Evolutionary conservation across 2,797 vertebrate genomes (phyloP).

Genomic region (Xerus rutilus): DNA sequence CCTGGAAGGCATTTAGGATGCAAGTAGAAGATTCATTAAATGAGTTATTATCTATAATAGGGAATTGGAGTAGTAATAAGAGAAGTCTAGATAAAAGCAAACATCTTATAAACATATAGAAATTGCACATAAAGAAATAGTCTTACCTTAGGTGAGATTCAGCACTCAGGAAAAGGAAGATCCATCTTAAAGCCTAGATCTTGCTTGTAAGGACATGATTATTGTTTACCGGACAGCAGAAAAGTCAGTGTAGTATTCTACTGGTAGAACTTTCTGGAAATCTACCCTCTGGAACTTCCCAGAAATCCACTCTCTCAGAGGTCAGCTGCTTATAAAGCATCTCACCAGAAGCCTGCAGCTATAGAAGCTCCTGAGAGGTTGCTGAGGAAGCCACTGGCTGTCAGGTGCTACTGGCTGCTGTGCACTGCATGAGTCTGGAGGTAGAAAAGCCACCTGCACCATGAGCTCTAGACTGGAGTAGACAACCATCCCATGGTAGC

Average conservation of each 20-base stretch:
- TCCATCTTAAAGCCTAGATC: background rate
- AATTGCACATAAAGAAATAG: background rate
- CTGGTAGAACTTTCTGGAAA: background rate
- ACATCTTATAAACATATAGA: background rate
- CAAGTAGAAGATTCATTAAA: background rate
- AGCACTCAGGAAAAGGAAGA: background rate
- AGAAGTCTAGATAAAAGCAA: background rate
- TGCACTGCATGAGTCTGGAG: background rate
- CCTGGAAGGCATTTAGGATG: background rate
- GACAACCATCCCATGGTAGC: background rate
- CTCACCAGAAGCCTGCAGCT: background rate
- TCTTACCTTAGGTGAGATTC: background rate
- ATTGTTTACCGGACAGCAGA: background rate
- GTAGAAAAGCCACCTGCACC: background rate
- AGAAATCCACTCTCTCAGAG: background rate
- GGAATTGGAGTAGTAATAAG: background rate
- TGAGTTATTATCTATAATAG: background rate
- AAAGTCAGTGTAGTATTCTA: background rate
- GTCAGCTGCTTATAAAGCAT: background rate
- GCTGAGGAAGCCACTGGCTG: background rate
- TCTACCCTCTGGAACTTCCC: background rate
- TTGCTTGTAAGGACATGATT: background rate
- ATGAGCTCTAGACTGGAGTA: background rate
- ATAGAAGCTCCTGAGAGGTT: background rate
- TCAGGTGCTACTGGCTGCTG: background rate